A percentile compares a stretch with the other conserved stretches of the same genome.
Conservation (phyloP, 2,797 vertebrate species). For the Tapera naevia region DNA sequence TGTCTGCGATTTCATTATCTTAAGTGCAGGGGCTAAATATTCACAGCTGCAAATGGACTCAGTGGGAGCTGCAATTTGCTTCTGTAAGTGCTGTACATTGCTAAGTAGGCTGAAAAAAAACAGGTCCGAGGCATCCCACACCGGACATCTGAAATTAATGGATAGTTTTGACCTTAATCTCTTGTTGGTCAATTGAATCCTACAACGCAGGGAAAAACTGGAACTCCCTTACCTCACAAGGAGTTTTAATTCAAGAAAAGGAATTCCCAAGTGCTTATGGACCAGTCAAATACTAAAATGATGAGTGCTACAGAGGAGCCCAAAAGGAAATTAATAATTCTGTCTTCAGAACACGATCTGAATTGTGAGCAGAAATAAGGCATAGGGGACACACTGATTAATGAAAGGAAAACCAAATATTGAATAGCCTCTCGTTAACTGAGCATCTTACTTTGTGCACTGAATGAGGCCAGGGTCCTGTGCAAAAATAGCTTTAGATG, state of each 20-base stretch:
- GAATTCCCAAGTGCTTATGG: background rate
- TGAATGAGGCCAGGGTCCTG: slow-evolving; percentile 9
- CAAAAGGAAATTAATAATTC: slow-evolving; percentile 60
- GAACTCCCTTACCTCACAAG: background rate
- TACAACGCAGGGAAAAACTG: background rate
- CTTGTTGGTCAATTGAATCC: background rate
- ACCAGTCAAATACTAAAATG: slow-evolving; percentile 16
- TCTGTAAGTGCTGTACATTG: background rate
- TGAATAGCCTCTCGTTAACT: slow-evolving; percentile 40
- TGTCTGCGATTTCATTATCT: slow-evolving; percentile 31
- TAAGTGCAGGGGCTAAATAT: slow-evolving; percentile 53
- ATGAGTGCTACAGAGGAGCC: slow-evolving; percentile 21
- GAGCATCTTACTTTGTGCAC: background rate
- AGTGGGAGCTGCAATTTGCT: slow-evolving; percentile 36
- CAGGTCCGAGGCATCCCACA: background rate
- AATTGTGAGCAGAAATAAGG: slow-evolving; percentile 37
- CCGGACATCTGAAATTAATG: slow-evolving; percentile 28
- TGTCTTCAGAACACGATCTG: slow-evolving; percentile 2
- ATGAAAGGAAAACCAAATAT: slow-evolving; percentile 56
- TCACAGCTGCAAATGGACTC: slow-evolving; percentile 53
- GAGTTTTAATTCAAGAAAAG: slow-evolving; percentile 11
- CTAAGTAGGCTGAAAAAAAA: slow-evolving; percentile 32
- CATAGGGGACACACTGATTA: slow-evolving; percentile 46
- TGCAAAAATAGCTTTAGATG: background rate
- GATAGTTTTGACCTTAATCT: slow-evolving; percentile 21